phyloP scores from a whole-genome alignment of 2,888 invertebrate genomes.

The Villa cingulata region DNA sequence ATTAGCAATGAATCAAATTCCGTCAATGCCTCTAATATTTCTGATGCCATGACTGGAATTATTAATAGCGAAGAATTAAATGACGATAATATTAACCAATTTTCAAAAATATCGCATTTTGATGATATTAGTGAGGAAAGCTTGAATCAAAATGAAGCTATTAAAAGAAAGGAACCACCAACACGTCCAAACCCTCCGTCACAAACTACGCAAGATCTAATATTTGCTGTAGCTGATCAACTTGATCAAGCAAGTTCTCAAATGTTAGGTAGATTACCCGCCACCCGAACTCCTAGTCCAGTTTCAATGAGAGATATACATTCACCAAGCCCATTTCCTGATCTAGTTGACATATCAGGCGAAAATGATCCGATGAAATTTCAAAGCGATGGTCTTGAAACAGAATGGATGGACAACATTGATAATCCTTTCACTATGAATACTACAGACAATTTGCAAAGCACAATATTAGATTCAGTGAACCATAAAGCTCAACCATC shows the following conservation, averaged over 20 bases:
- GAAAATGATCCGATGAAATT: conserved; percentile 25
- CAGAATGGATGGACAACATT: conserved; percentile 16
- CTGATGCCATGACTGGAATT: too few species aligned
- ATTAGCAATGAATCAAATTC: too few species aligned
- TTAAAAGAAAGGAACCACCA: conserved; percentile 27
- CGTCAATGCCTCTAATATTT: too few species aligned
- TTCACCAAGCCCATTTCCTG: conserved; percentile 73
- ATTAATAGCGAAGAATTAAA: too few species aligned
- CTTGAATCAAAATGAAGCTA: conserved; percentile 17
- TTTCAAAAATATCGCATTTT: too few species aligned
- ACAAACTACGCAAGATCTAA: conserved; percentile 70
- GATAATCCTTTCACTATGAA: conserved; percentile 37
- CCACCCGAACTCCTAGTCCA: conserved; percentile 76
- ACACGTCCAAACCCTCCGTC: conserved; percentile 50
- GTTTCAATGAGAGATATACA: conserved; percentile 68
- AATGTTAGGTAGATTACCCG: conserved; percentile 67
- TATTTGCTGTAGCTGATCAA: conserved; percentile 73
- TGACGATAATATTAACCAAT: too few species aligned
- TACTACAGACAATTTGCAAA: conserved; percentile 32
- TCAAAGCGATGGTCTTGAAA: conserved; percentile 26
- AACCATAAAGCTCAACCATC: conserved; percentile 38
- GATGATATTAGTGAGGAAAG: too few species aligned
- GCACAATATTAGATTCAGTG: conserved; percentile 39
- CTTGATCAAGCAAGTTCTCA: conserved; percentile 80
- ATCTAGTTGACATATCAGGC: conserved; percentile 49